A percentile compares a stretch with the other conserved stretches of the same genome.
phyloP scores from a whole-genome alignment of 1,140 invertebrate species.

The Lanistes nyassanus region DNA sequence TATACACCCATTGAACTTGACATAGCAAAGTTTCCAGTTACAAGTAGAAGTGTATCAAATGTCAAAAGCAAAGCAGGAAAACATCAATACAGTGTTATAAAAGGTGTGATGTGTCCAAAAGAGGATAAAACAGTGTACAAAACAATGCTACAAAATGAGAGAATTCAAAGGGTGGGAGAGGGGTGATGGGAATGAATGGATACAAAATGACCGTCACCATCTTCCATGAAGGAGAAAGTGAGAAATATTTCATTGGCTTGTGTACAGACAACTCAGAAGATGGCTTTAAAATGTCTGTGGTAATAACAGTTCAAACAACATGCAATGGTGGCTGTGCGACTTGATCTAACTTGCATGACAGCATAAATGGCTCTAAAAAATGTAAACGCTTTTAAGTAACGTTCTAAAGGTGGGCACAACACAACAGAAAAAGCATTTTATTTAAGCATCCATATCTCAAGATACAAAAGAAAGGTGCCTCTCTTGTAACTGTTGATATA shows the following conservation, averaged over 20 bases:
- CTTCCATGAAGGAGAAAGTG: no score
- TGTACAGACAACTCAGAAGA: no score
- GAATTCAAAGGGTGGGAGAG: no score
- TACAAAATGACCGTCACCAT: no score
- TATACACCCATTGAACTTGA: conserved; percentile 1
- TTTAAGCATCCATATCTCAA: conserved; percentile 22
- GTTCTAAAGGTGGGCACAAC: conserved; percentile 4
- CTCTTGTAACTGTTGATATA: conserved; percentile 12
- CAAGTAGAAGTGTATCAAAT: conserved; percentile 17
- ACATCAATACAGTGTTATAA: neutral
- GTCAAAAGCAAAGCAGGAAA: conserved; percentile 13
- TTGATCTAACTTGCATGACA: conserved; percentile 7
- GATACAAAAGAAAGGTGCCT: conserved; percentile 21
- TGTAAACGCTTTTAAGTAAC: conserved; percentile 8
- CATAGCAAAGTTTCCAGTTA: neutral
- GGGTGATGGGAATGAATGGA: no score
- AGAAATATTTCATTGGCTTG: no score
- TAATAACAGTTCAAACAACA: no score
- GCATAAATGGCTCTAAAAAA: conserved; percentile 5
- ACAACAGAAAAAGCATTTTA: conserved; percentile 12
- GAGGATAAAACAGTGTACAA: neutral
- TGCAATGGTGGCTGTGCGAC: no score
- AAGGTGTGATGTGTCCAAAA: neutral
- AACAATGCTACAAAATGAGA: no score
- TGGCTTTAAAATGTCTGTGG: no score